Percentiles rank a stretch among this genome's conserved stretches.
Conservation (phyloP, 2,888 invertebrate genomes). For the Xylota sylvarum region DNA sequence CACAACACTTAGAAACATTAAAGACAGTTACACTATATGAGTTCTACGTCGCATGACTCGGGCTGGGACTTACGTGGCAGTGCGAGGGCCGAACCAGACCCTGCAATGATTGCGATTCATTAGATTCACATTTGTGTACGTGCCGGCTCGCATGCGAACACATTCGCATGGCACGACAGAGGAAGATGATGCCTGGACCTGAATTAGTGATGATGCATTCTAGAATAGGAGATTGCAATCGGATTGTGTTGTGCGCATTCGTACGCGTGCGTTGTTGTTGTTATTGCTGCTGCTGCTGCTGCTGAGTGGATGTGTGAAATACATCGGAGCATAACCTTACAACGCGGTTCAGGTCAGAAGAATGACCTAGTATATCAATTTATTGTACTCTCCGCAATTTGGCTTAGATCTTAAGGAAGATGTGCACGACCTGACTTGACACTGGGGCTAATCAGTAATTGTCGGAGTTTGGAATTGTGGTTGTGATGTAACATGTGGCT, state of each 20-base stretch:
- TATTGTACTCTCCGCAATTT: conserved; percentile 42
- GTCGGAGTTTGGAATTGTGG: conserved; percentile 6
- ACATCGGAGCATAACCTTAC: conserved; percentile 60
- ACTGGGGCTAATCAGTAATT: conserved; percentile 65
- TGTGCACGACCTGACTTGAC: conserved; percentile 65
- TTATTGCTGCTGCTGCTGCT: not conserved
- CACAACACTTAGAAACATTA: conserved; percentile 76
- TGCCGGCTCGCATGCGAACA: conserved; percentile 65
- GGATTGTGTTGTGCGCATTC: conserved; percentile 55
- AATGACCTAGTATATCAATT: conserved; percentile 76
- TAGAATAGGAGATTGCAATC: conserved; percentile 75
- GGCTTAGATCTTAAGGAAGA: conserved; percentile 44
- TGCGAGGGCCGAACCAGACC: conserved; percentile 57
- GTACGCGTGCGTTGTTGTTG: conserved; percentile 61
- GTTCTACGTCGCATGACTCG: conserved; percentile 36
- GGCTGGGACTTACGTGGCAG: conserved; percentile 35
- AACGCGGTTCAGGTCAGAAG: conserved; percentile 62
- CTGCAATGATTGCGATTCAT: conserved; percentile 77
- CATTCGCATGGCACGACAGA: conserved; percentile 54
- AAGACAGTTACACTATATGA: conserved; percentile 76
- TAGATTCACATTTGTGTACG: conserved; percentile 77
- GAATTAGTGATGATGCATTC: conserved; percentile 76
- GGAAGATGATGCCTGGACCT: conserved; percentile 69
- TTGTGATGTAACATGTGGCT: conserved; percentile 13
- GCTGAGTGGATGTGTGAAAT: conserved; percentile 67